Conservation (phyloP, 2,113 vertebrate genomes). For the Scytalopus superciliaris region DNA sequence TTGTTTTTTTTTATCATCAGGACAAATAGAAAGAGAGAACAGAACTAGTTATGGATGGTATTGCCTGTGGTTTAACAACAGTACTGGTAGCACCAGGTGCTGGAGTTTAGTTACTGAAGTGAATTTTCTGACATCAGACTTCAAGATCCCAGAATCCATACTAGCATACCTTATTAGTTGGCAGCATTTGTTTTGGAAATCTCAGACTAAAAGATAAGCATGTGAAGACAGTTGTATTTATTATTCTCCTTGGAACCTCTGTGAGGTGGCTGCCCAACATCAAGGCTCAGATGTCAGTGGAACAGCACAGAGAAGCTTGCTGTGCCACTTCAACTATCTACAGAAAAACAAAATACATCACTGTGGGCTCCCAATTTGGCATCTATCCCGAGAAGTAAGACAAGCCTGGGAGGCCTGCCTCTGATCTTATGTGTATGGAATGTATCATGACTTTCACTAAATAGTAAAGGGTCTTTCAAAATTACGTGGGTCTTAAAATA, state of each 20-base stretch:
- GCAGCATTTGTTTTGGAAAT: background rate
- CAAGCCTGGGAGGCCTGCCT: background rate
- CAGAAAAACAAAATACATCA: background rate
- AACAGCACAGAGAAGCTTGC: background rate
- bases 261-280: background rate
- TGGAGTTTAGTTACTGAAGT: background rate
- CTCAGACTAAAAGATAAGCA: background rate
- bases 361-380: background rate
- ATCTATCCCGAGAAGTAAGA: background rate
- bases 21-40: background rate
- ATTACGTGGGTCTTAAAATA: constrained; percentile 41
- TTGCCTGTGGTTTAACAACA: background rate
- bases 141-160: background rate
- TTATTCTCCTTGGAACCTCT: background rate
- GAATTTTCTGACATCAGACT: background rate
- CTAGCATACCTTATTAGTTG: background rate
- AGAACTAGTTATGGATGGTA: background rate
- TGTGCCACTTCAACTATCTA: background rate
- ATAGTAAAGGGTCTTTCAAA: constrained; percentile 36
- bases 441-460: constrained; percentile 1
- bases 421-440: constrained; percentile 42
- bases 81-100: background rate
- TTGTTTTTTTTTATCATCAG: background rate
- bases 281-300: background rate
- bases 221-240: background rate